A percentile compares a stretch with the other conserved stretches of the same genome.
These are phyloP conservation scores for Channallabes apus DNA, from an alignment of 2,797 vertebrate species.

Conservation along the genomic window DNA sequence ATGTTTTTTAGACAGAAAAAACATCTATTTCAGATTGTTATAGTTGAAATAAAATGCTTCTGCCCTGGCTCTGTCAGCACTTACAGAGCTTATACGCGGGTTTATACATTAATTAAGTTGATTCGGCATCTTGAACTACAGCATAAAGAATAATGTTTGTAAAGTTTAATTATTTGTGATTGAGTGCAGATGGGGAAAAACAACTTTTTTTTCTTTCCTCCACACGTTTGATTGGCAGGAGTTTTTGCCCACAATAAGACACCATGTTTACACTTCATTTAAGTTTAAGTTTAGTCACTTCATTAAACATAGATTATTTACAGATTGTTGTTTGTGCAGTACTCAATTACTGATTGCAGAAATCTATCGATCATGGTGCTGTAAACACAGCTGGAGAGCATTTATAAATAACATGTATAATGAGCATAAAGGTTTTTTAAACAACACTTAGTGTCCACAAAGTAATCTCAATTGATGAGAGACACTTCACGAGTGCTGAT, in stretches of 20 bases:
- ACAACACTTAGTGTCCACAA: background rate
- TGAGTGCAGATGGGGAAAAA: background rate
- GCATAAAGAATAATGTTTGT: background rate
- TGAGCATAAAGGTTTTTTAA: too few relatives aligned
- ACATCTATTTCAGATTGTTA: background rate
- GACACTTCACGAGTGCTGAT: too few relatives aligned
- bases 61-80: background rate
- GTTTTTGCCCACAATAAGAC: background rate
- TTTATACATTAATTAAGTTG: conserved; percentile 4
- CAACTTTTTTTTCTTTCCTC: background rate
- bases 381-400: background rate
- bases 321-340: background rate
- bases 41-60: background rate
- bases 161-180: background rate
- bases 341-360: background rate
- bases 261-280: background rate
- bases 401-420: background rate
- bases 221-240: background rate
- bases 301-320: too few relatives aligned
- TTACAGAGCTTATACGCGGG: background rate
- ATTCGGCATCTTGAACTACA: background rate
- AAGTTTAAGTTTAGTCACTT: background rate
- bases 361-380: background rate
- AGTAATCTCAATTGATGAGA: too few relatives aligned
- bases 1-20: background rate